Conservation (phyloP, 2,113 vertebrate genomes). For the Vulpes lagopus region DNA sequence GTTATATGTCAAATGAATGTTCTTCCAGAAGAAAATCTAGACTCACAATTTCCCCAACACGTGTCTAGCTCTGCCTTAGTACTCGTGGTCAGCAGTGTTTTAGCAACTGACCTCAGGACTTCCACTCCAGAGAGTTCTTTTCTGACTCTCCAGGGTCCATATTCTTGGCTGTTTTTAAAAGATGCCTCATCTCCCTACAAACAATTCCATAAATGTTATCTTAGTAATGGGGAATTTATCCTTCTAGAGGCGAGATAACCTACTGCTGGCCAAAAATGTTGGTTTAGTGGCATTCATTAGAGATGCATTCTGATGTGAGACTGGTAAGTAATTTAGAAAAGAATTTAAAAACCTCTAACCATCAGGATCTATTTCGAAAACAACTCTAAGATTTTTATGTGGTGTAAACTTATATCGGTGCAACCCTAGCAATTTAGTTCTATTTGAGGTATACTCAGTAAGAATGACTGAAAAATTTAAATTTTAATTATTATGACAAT, state of each 20-base stretch:
- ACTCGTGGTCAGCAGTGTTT: not conserved
- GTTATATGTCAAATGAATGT: not conserved
- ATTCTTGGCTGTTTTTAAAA: not conserved
- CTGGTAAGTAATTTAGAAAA: not conserved
- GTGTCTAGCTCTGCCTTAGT: not conserved
- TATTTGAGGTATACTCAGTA: not conserved
- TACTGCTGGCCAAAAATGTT: not conserved
- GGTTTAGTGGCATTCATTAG: not conserved
- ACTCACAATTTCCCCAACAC: not conserved
- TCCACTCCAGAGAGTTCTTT: not conserved
- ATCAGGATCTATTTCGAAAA: not conserved
- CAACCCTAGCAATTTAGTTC: not conserved
- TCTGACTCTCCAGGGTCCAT: not conserved
- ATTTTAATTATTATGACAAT: not conserved
- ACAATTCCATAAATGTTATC: not conserved
- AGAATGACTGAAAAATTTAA: not conserved
- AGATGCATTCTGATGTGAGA: not conserved
- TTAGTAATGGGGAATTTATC: not conserved
- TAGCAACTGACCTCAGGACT: not conserved
- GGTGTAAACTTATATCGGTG: not conserved
- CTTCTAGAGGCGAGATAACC: not conserved
- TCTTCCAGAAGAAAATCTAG: not conserved
- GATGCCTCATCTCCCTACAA: not conserved
- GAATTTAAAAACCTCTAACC: not conserved
- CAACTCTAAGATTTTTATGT: not conserved